Evolutionary conservation across 2,888 invertebrate genomes (phyloP).

Genomic region (Arge pagana): DNA sequence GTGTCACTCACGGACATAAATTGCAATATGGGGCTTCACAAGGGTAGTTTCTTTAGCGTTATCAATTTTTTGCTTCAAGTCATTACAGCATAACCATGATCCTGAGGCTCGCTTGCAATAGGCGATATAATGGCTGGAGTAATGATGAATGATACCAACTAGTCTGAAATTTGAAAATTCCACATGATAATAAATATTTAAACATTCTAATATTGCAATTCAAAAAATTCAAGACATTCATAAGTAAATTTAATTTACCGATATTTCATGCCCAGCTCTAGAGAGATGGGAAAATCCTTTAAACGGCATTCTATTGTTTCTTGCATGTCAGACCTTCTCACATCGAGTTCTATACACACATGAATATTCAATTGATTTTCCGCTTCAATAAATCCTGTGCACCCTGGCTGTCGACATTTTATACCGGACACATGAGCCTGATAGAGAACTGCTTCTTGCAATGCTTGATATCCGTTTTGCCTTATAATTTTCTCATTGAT

Average conservation of each 20-base stretch:
- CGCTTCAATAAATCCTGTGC: constrained; percentile 1
- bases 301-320: constrained; percentile 8
- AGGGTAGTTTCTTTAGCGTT: neutral
- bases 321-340: constrained; percentile 4
- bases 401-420: constrained; percentile 10
- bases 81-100: constrained; percentile 5
- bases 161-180: constrained; percentile 11
- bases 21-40: constrained; percentile 4
- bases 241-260: constrained; percentile 3
- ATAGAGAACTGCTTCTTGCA: constrained; percentile 10
- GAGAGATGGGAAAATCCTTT: constrained; percentile 7
- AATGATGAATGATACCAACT: constrained; percentile 4
- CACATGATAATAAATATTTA: neutral
- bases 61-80: neutral
- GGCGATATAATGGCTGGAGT: constrained; percentile 4
- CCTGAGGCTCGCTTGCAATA: constrained; percentile 10
- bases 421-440: constrained; percentile 4
- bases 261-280: constrained; percentile 4
- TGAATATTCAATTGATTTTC: constrained; percentile 8
- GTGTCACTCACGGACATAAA: constrained; percentile 11
- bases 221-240: constrained; percentile 1
- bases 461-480: constrained; percentile 10
- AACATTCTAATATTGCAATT: constrained; percentile 9
- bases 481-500: constrained; percentile 9
- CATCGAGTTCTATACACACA: constrained; percentile 8